Percentiles rank a stretch among this genome's conserved stretches.
These are phyloP conservation scores for Oreotrochilus melanogaster DNA, from an alignment of 2,113 vertebrate species.

Conservation along the genomic window DNA sequence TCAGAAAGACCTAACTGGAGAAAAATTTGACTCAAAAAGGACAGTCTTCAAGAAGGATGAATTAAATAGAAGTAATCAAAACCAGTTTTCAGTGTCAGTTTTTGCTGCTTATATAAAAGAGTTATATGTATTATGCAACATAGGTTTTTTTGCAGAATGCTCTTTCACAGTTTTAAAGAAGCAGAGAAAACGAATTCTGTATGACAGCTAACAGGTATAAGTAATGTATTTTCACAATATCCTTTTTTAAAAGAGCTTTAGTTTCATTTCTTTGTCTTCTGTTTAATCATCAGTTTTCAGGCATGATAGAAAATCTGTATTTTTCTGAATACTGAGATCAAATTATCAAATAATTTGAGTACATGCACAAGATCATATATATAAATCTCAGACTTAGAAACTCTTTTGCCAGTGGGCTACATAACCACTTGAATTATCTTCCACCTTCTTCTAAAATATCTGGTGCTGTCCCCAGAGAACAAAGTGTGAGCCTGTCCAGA, in stretches of 20 bases:
- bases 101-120: neutral
- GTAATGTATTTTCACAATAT: neutral
- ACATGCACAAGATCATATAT: neutral
- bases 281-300: neutral
- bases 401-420: neutral
- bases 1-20: neutral
- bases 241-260: neutral
- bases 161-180: neutral
- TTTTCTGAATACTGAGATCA: neutral
- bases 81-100: neutral
- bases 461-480: neutral
- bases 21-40: neutral
- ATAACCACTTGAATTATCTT: neutral
- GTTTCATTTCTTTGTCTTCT: neutral
- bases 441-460: neutral
- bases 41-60: neutral
- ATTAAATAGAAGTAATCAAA: neutral
- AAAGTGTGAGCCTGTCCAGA: neutral
- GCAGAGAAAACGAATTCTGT: neutral
- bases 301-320: neutral
- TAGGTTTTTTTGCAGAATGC: neutral
- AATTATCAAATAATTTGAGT: neutral
- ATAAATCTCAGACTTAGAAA: neutral
- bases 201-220: neutral
- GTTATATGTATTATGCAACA: neutral